These are phyloP conservation scores for Buteo buteo DNA, from an alignment of 2,113 vertebrate genomes.

Conservation along the genomic window DNA sequence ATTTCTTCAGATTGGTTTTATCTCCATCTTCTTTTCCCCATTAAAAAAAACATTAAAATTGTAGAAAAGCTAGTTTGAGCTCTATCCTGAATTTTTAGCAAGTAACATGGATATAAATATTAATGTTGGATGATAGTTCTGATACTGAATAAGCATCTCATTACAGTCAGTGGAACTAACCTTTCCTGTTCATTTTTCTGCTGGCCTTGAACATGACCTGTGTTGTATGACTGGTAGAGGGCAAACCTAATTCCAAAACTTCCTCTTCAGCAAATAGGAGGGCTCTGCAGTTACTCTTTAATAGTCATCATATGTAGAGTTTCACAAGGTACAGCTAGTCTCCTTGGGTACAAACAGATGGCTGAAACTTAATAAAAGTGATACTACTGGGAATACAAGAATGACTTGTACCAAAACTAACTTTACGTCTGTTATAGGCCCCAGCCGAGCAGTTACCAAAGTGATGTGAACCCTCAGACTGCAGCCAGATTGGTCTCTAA, in stretches of 20 bases:
- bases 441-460: not conserved
- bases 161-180: not conserved
- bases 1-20: not conserved
- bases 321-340: not conserved
- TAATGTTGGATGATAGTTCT: not conserved
- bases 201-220: not conserved
- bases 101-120: not conserved
- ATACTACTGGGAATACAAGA: not conserved
- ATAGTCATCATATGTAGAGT: not conserved
- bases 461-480: not conserved
- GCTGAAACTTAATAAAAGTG: not conserved
- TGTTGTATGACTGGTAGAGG: not conserved
- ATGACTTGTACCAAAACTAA: not conserved
- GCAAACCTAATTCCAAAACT: not conserved
- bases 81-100: not conserved
- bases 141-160: not conserved
- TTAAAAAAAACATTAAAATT: not conserved
- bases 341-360: slow-evolving; percentile 11
- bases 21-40: not conserved
- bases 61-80: not conserved
- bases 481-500: not conserved
- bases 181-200: not conserved
- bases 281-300: not conserved
- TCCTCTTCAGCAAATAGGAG: not conserved
- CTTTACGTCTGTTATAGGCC: not conserved